Conservation (phyloP, 2,797 vertebrate species). For the Arnoldichthys spilopterus region DNA sequence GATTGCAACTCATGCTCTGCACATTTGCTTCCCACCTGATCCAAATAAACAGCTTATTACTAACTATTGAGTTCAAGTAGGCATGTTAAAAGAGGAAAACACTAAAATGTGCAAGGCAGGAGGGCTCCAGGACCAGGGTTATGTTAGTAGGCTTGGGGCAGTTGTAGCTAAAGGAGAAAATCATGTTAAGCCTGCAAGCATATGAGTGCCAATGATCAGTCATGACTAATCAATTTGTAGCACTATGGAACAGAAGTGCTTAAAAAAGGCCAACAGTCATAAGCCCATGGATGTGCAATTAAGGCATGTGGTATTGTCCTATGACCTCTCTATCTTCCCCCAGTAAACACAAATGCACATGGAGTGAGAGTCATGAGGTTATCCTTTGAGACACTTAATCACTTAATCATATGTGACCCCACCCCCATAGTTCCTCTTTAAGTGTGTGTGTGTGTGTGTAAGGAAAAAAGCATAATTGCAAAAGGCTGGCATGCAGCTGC, state of each 20-base stretch:
- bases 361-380: conserved; percentile 54
- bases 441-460: conserved; percentile 60
- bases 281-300: conserved; percentile 36
- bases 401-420: conserved; percentile 66
- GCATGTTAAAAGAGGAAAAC: too few species aligned
- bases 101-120: too few species aligned
- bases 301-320: conserved; percentile 40
- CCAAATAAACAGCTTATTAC: too few species aligned
- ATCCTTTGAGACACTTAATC: conserved; percentile 71
- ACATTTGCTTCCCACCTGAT: too few species aligned
- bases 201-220: neutral
- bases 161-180: neutral
- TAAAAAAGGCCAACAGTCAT: conserved; percentile 29
- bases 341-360: conserved; percentile 34
- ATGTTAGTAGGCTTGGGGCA: neutral
- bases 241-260: neutral
- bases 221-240: neutral
- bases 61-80: too few species aligned
- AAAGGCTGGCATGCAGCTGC: conserved; percentile 77
- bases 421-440: conserved; percentile 52
- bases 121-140: too few species aligned
- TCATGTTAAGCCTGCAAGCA: too few species aligned
- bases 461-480: conserved; percentile 69
- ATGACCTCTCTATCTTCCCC: conserved; percentile 27
- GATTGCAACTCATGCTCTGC: too few species aligned